Evolutionary conservation across 2,113 vertebrate species (phyloP), one percentile per base, ranked within the genome.

Genomic region (Osmerus mordax): DNA sequence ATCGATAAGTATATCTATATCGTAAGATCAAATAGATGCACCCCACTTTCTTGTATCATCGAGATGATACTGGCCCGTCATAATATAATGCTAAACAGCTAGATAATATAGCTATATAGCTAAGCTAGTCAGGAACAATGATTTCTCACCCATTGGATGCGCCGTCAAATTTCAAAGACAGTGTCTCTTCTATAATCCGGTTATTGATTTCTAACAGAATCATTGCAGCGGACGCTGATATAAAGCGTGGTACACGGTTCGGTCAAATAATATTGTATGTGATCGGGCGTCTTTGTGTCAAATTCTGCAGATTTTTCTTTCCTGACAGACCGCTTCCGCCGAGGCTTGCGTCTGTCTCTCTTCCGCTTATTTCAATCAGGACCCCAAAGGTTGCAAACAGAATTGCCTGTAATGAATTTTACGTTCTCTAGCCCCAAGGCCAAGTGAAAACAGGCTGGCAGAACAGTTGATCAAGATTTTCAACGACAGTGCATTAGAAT

Each of bases 141-240:
- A 80, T 86, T 79, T 76, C 94, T 94, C 92, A 97, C 96, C 97
- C 96, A 77, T 94, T 95, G 69, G 94, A 94, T 60, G 96, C 95
- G 89, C 94, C 94, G 84, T 97, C 96, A 84, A 98, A 97, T 92
- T 98, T 98, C 79, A 97, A 87, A 79, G 90, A 78, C 89, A 97
- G 91, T 83, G 95, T 97, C 91, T 98, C 97, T 87, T 98, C 96
- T 81, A 98, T 94, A 83, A 98, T 98, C 80, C 96, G 95, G 93
- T 98, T 98, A 87, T 98, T 98, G 80, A 98, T 96, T 93, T 98
- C 97, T 90, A 98, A 91, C 90, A 98, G 93, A 93, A 98, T 98
- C 97, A 98, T 98, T 84, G 90, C 92, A 91, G 91, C 86, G 79
- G 81, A 75, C 53, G 59, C 73, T 36, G 78, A 71, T 75, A 65